Evolutionary conservation across 2,888 invertebrate genomes (phyloP).

Genomic region (Heteropelma amictum): DNA sequence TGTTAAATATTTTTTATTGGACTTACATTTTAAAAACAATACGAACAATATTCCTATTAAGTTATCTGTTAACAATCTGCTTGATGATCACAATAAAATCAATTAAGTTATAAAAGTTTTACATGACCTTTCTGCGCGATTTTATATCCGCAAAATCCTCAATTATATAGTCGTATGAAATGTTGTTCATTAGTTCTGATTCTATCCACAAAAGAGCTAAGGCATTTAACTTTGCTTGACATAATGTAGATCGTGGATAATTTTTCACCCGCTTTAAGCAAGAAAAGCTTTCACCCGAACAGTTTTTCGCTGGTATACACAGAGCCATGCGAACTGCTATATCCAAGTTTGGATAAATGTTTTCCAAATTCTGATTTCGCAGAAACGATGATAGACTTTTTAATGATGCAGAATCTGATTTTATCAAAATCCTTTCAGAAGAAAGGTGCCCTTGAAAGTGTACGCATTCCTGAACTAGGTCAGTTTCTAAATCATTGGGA

Average conservation of each 20-base stretch:
- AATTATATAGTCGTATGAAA: too few species aligned
- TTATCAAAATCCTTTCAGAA: slow-evolving; percentile 52
- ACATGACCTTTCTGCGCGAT: too few species aligned
- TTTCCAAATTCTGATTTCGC: slow-evolving; percentile 58
- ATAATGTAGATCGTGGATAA: slow-evolving; percentile 36
- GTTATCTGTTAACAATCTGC: too few species aligned
- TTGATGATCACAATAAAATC: too few species aligned
- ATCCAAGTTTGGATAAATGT: slow-evolving; percentile 61
- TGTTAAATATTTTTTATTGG: too few species aligned
- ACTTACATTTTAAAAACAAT: too few species aligned
- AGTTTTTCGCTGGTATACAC: slow-evolving; percentile 46
- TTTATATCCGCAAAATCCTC: too few species aligned
- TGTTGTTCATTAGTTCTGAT: too few species aligned
- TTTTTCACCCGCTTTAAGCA: slow-evolving; percentile 46
- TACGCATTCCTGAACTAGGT: slow-evolving; percentile 58
- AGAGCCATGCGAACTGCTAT: slow-evolving; percentile 27
- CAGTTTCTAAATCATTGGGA: slow-evolving; percentile 60
- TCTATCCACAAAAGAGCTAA: too few species aligned
- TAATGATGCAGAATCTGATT: slow-evolving; percentile 29
- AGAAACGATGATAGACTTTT: slow-evolving; percentile 57
- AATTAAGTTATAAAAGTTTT: too few species aligned
- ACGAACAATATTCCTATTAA: too few species aligned
- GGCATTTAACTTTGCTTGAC: too few species aligned
- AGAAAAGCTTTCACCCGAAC: slow-evolving; percentile 45
- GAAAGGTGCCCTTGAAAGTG: slow-evolving; percentile 58